phyloP scores from a whole-genome alignment of 2,888 invertebrate species.

The Apamea anceps region DNA sequence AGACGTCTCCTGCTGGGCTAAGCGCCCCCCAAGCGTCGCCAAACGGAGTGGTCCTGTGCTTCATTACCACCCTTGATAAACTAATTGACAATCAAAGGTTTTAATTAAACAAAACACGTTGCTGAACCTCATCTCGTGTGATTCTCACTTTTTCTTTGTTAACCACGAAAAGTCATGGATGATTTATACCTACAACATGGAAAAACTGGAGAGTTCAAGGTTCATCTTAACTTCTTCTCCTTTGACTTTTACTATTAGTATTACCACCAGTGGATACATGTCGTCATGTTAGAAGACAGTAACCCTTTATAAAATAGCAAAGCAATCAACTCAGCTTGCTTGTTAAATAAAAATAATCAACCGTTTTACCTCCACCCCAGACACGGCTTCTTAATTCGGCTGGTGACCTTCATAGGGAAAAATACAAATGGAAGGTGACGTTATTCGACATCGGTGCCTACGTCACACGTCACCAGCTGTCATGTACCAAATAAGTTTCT shows the following conservation, averaged over 20 bases:
- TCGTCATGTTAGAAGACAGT: neutral
- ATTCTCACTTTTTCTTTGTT: neutral
- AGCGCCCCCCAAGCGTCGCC: neutral
- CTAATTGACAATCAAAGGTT: neutral
- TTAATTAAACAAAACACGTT: neutral
- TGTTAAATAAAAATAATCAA: neutral
- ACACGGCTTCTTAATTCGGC: neutral
- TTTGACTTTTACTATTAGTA: neutral
- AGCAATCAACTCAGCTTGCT: neutral
- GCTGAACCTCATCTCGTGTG: neutral
- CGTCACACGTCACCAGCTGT: constrained; percentile 17
- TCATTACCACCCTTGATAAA: neutral
- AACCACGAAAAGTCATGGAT: neutral
- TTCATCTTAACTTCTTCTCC: neutral
- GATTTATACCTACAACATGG: neutral
- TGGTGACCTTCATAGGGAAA: neutral
- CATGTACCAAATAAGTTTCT: constrained; percentile 1
- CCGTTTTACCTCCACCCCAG: neutral
- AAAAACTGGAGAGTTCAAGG: neutral
- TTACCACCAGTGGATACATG: neutral
- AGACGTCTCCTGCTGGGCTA: neutral
- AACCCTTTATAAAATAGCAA: neutral
- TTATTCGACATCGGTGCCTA: neutral
- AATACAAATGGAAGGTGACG: neutral
- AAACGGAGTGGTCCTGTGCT: too few species aligned